Conservation (phyloP, 2,888 invertebrate genomes). For the Creontiades dilutus region DNA sequence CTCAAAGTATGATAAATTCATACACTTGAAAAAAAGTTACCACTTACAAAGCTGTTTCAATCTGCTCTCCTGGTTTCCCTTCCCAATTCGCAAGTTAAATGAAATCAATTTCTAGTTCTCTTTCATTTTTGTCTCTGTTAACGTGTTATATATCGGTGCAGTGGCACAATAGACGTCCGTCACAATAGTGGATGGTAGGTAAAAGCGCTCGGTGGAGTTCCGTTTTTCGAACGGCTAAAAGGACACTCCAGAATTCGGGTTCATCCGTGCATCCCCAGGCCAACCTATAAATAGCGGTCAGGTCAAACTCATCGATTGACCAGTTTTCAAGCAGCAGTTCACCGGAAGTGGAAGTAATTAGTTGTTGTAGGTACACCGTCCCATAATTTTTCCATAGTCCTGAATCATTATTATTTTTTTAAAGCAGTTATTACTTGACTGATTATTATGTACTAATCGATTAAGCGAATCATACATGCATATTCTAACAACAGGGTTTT, state of each 20-base stretch:
- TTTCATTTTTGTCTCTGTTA: not conserved
- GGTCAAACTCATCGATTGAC: conserved; percentile 37
- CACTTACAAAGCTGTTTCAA: no score
- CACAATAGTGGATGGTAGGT: not conserved
- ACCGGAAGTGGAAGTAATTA: conserved; percentile 29
- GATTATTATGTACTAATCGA: no score
- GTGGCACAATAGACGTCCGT: not conserved
- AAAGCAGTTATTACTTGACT: no score
- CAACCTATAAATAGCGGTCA: conserved; percentile 12
- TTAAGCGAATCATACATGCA: no score
- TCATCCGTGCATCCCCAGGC: not conserved
- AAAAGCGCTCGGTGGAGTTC: no score
- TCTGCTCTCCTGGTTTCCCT: no score
- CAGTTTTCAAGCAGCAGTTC: not conserved
- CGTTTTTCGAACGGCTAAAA: not conserved
- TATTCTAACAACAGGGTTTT: no score
- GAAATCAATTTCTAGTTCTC: not conserved
- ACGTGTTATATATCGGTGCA: not conserved
- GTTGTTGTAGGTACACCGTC: not conserved
- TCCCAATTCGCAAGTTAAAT: no score
- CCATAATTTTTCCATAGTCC: no score
- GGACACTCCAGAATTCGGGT: conserved; percentile 3
- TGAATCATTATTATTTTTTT: no score
- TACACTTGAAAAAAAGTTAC: no score
- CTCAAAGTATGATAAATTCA: no score